phyloP scores from a whole-genome alignment of 2,797 vertebrate genomes.

The Phrynocephalus forsythii region DNA sequence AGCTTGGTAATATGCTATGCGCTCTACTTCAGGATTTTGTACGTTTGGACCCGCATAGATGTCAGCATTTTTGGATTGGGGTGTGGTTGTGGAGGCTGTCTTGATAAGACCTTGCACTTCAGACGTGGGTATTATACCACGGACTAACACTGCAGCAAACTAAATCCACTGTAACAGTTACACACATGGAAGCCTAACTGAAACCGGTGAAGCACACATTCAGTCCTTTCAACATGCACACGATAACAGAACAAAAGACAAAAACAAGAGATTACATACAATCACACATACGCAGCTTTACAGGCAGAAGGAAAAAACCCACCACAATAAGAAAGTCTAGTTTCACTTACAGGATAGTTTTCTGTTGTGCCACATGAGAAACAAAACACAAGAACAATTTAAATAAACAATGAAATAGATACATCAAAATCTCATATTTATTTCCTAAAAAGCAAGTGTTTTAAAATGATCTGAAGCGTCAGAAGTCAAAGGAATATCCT shows the following conservation, averaged over 20 bases:
- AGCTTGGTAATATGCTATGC: neutral
- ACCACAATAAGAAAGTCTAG: slow-evolving; percentile 62
- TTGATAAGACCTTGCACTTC: neutral
- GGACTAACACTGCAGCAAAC: slow-evolving; percentile 44
- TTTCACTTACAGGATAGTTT: slow-evolving; percentile 78
- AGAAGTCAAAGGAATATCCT: slow-evolving; percentile 19
- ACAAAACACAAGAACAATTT: slow-evolving; percentile 70
- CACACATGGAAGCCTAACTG: slow-evolving; percentile 51
- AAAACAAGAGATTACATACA: slow-evolving; percentile 35
- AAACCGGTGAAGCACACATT: slow-evolving; percentile 48
- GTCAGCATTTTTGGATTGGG: neutral
- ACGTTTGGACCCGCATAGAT: neutral
- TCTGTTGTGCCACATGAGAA: slow-evolving; percentile 78
- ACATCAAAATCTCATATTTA: slow-evolving; percentile 38
- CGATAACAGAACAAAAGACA: slow-evolving; percentile 11
- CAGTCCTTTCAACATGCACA: slow-evolving; percentile 61
- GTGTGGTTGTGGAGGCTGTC: neutral
- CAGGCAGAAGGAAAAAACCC: slow-evolving; percentile 46
- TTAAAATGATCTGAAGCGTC: slow-evolving; percentile 39
- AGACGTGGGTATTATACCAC: neutral
- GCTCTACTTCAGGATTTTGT: neutral
- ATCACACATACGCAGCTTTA: slow-evolving; percentile 37
- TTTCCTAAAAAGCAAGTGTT: slow-evolving; percentile 30
- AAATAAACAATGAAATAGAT: slow-evolving; percentile 68
- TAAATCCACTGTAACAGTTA: slow-evolving; percentile 43